Percentiles rank a stretch among this genome's conserved stretches.
phyloP scores from a whole-genome alignment of 1,140 invertebrate species.

The Musca vetustissima region DNA sequence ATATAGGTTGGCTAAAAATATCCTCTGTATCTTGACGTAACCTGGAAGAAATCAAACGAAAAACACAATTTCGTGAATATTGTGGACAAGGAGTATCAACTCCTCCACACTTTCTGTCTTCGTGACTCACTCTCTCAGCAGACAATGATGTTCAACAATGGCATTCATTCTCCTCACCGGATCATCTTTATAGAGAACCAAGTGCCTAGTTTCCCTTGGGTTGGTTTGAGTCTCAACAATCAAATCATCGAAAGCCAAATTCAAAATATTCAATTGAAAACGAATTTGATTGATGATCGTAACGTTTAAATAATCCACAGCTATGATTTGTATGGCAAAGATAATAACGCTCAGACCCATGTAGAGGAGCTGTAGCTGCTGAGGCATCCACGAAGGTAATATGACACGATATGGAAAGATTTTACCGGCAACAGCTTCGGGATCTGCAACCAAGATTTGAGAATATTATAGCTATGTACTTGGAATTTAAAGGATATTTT shows the following conservation, averaged over 20 bases:
- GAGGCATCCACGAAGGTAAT: conserved; percentile 32
- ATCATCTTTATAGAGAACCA: neutral
- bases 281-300: conserved; percentile 45
- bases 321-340: conserved; percentile 34
- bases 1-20: conserved; percentile 37
- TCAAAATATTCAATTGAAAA: conserved; percentile 43
- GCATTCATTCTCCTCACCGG: conserved; percentile 28
- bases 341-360: conserved; percentile 36
- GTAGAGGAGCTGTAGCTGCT: conserved; percentile 33
- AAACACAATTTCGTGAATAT: too few species aligned
- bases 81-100: neutral
- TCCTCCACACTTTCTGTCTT: neutral
- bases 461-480: too few species aligned
- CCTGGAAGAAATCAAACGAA: conserved; percentile 26
- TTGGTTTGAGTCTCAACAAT: neutral
- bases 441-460: too few species aligned
- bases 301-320: conserved; percentile 44
- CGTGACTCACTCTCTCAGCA: conserved; percentile 35
- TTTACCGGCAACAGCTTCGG: conserved; percentile 35
- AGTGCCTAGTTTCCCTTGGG: neutral
- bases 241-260: conserved; percentile 40
- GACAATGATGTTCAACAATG: conserved; percentile 42
- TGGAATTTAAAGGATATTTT: too few species aligned
- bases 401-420: conserved; percentile 41
- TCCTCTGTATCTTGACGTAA: conserved; percentile 38